Conservation (phyloP, 2,113 vertebrate species). For the Ceyx melanurus region DNA sequence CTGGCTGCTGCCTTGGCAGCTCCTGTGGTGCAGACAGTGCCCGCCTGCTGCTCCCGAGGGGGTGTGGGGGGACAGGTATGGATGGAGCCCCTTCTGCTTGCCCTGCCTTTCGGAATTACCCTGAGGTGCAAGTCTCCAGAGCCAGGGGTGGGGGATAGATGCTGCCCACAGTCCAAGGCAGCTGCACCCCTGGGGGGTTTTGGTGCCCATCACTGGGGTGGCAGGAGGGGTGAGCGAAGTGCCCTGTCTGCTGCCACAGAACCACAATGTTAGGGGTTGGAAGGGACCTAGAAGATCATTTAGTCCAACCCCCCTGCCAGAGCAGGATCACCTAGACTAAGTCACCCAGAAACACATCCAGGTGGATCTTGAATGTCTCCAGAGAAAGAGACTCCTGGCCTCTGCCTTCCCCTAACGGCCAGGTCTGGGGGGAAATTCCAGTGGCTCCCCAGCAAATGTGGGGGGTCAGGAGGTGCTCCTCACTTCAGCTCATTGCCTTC, state of each 20-base stretch:
- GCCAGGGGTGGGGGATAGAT: rapidly evolving
- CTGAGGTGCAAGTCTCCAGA: background rate
- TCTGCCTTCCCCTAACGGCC: background rate
- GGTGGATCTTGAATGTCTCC: no score
- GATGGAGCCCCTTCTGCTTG: rapidly evolving
- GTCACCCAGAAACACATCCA: no score
- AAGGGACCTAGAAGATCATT: no score
- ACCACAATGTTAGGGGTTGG: no score
- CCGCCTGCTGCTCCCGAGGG: background rate
- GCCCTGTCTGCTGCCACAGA: background rate
- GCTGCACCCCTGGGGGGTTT: rapidly evolving
- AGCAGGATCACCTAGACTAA: no score
- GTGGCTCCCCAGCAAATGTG: background rate
- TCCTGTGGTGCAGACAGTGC: rapidly evolving
- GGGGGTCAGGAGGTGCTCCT: background rate
- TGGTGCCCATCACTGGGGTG: background rate
- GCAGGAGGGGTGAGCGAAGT: background rate
- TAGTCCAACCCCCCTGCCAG: no score
- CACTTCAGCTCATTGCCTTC: background rate
- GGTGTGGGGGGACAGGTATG: background rate
- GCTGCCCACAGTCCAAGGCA: background rate
- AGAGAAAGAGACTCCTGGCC: no score
- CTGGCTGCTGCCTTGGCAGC: background rate
- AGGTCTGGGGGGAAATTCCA: background rate
- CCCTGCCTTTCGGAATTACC: rapidly evolving